Evolutionary conservation across 2,113 vertebrate genomes (phyloP).

Genomic region (Tretioscincus oriximinensis): DNA sequence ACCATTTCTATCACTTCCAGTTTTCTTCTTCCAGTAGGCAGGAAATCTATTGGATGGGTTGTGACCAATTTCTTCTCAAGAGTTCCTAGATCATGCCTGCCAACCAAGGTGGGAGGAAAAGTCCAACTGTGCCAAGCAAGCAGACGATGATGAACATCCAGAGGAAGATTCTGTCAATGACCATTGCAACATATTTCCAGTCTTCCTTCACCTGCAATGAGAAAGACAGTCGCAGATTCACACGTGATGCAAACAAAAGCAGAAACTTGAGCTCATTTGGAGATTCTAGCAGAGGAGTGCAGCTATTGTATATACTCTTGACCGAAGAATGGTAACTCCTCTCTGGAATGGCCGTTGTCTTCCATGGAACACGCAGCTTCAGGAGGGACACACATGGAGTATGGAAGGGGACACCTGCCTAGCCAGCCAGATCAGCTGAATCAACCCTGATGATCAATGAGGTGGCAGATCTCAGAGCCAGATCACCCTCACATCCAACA

Average conservation of each 20-base stretch:
- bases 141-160: slow-evolving; percentile 98
- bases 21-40: slow-evolving; percentile 38
- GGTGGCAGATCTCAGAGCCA: too few relatives aligned
- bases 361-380: too few relatives aligned
- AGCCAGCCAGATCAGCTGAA: too few relatives aligned
- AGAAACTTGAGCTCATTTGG: too few relatives aligned
- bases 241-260: background rate
- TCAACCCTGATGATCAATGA: too few relatives aligned
- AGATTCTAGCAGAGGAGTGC: too few relatives aligned
- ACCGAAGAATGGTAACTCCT: too few relatives aligned
- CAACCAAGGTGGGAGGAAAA: slow-evolving; percentile 95
- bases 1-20: slow-evolving; percentile 12
- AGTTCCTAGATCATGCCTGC: slow-evolving; percentile 91
- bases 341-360: too few relatives aligned
- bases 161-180: slow-evolving; percentile 97
- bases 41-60: slow-evolving; percentile 18
- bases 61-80: slow-evolving; percentile 16
- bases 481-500: too few relatives aligned
- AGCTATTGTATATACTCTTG: too few relatives aligned
- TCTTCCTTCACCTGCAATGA: slow-evolving; percentile 89
- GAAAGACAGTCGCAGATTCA: background rate
- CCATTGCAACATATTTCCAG: slow-evolving; percentile 99
- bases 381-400: too few relatives aligned
- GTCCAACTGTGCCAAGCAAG: slow-evolving; percentile 91
- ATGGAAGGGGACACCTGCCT: too few relatives aligned